These are phyloP conservation scores for Stichopus chloronotus DNA, from an alignment of 35 echinoderm and acorn worm genomes.

Conservation along the genomic window DNA sequence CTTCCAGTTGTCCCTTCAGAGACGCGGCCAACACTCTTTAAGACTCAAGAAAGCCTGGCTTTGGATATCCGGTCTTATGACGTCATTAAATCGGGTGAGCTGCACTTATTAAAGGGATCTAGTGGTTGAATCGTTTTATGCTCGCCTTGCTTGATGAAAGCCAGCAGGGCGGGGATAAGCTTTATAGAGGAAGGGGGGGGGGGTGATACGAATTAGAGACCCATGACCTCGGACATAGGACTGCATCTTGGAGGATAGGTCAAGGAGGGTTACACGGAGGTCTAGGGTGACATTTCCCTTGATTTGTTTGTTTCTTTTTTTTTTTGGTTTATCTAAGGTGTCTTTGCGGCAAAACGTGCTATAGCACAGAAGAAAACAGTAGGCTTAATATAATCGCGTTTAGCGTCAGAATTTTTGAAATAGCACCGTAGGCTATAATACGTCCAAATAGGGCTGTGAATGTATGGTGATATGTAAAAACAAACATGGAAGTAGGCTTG, in stretches of 20 bases:
- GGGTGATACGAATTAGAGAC: background rate
- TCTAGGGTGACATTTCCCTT: too few relatives aligned
- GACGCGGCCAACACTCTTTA: background rate
- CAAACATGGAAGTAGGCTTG: too few relatives aligned
- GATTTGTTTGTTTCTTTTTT: too few relatives aligned
- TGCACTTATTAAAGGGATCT: background rate
- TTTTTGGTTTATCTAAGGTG: too few relatives aligned
- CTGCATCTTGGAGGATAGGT: background rate
- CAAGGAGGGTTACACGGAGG: background rate
- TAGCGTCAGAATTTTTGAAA: too few relatives aligned
- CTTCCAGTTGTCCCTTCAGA: too few relatives aligned
- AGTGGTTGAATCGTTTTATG: background rate
- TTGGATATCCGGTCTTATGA: slow-evolving; percentile 3
- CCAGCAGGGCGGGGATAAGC: background rate
- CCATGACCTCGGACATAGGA: background rate
- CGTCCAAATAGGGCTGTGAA: too few relatives aligned
- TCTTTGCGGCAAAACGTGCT: too few relatives aligned
- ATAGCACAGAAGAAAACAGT: too few relatives aligned
- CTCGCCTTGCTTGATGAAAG: background rate
- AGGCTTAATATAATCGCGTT: too few relatives aligned
- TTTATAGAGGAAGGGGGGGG: background rate
- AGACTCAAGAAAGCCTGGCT: background rate
- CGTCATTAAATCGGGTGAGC: background rate
- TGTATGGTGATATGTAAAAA: too few relatives aligned
- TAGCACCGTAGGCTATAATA: too few relatives aligned